Evolutionary conservation across 1,140 invertebrate species (phyloP), one percentile per base, ranked within the genome.

Genomic region (Mercenaria mercenaria): DNA sequence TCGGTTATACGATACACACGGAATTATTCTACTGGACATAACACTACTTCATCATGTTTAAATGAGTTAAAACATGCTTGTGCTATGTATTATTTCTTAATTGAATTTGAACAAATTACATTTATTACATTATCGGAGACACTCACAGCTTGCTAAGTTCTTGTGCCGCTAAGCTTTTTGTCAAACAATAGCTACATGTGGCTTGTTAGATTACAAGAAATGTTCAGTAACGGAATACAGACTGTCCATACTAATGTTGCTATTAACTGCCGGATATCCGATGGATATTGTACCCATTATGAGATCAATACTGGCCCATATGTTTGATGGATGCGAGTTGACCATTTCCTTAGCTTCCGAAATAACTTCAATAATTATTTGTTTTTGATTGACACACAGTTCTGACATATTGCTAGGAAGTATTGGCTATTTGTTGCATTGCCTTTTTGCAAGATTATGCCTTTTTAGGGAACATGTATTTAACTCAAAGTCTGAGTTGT

Each of bases 351-450:
- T 20, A 32, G 26, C 61, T 23, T 37, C 61, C 26, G 61, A 32
- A 67, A 67, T 67, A 32, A n/a, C 32, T 67, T 67, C 32, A 67
- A 6, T 29, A 4, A 32, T 67, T 6, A 4, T 32, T 67, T 32
- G 61, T 67, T 67, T 47, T 67, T 67, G 61, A 39, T 20, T 72
- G 67, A 72, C 67, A 72, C 15, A n/a, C 18, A n/a, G n/a, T 72
- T 72, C 26, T 4, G 67, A 72, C 37, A 72, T 39, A 39, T 72
- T 72, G 34, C 34, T 6, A 72, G 34, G 23, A 72, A 39, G 3
- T 20, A 67, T 67, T 11, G 10, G n/a, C 32, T 4, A 67, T 72
- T 72, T 37, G 37, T 72, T 15, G 34, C 34, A 72, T 39, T 72
- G n/a, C n/a, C n/a, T n/a, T n/a, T n/a, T n/a, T n/a, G n/a, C n/a